Evolutionary conservation across 1,140 invertebrate genomes (phyloP).

Genomic region (Pseudomyrmex gracilis): DNA sequence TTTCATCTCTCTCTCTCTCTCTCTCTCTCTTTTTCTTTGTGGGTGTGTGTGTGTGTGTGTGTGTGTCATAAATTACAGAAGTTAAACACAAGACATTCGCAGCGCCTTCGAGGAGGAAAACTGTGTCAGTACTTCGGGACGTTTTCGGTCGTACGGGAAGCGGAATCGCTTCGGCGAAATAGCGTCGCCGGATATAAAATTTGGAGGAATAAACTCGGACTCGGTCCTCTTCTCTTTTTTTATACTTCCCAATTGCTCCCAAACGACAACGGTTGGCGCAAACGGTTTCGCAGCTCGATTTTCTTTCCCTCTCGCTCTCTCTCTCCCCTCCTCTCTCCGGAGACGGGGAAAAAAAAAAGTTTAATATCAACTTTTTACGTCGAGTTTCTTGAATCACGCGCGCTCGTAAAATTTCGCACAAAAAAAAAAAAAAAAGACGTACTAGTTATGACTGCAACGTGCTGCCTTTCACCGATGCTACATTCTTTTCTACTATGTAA

Average conservation of each 20-base stretch:
- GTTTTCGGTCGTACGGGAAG: not conserved
- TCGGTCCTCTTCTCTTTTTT: conserved; percentile 9
- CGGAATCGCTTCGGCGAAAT: conserved; percentile 9
- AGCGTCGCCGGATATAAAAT: conserved; percentile 31
- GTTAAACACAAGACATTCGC: too few relatives aligned
- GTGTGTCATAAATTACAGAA: too few relatives aligned
- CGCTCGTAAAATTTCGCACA: conserved; percentile 46
- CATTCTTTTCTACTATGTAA: conserved; percentile 54
- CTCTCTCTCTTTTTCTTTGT: too few relatives aligned
- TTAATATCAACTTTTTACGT: conserved; percentile 35
- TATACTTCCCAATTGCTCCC: not conserved
- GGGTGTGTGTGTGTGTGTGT: too few relatives aligned
- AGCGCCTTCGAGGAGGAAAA: conserved; percentile 11
- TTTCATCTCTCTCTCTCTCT: not conserved
- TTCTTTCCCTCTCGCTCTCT: not conserved
- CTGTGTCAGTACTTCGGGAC: conserved; percentile 7
- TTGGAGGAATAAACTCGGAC: conserved; percentile 10
- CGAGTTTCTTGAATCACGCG: conserved; percentile 24
- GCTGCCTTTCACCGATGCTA: conserved; percentile 53
- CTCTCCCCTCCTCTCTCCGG: not conserved
- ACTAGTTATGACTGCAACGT: conserved; percentile 1
- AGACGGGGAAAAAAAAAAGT: conserved; percentile 21
- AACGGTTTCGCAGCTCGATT: conserved; percentile 9
- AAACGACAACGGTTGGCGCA: not conserved
- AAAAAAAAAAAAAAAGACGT: conserved; percentile 5